Evolutionary conservation across 2,888 invertebrate species (phyloP).

Genomic region (Sycophila texana): DNA sequence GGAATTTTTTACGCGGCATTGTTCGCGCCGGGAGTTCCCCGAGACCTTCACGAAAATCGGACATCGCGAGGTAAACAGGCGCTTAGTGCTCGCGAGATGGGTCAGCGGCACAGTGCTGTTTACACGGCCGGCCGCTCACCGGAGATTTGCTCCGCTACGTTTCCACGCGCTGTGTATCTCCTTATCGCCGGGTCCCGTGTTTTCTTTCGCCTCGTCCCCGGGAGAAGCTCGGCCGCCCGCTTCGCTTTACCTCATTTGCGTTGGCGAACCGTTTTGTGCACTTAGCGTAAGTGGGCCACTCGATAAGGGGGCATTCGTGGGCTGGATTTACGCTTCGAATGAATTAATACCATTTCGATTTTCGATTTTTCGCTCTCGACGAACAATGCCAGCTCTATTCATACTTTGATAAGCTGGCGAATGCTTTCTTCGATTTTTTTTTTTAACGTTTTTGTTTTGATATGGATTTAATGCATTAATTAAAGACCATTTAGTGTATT

Average conservation of each 20-base stretch:
- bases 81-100: slow-evolving; percentile 60
- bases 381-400: no score
- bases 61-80: slow-evolving; percentile 59
- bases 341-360: no score
- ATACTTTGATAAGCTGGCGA: no score
- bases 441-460: no score
- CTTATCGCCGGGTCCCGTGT: slow-evolving; percentile 48
- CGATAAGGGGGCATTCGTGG: slow-evolving; percentile 25
- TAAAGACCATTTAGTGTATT: no score
- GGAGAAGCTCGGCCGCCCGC: slow-evolving; percentile 37
- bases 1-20: neutral
- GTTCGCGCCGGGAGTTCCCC: slow-evolving; percentile 3
- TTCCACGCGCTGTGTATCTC: slow-evolving; percentile 57
- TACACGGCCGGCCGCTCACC: slow-evolving; percentile 63
- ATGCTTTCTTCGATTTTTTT: no score
- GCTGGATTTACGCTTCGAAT: neutral
- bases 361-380: no score
- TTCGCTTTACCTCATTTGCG: slow-evolving; percentile 53
- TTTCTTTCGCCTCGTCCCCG: slow-evolving; percentile 26
- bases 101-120: slow-evolving; percentile 65
- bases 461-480: no score
- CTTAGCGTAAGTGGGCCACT: slow-evolving; percentile 31
- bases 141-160: slow-evolving; percentile 71
- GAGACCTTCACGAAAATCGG: slow-evolving; percentile 16
- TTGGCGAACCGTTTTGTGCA: slow-evolving; percentile 43